Conservation (phyloP, 2,113 vertebrate genomes). For the Podarcis raffonei region DNA sequence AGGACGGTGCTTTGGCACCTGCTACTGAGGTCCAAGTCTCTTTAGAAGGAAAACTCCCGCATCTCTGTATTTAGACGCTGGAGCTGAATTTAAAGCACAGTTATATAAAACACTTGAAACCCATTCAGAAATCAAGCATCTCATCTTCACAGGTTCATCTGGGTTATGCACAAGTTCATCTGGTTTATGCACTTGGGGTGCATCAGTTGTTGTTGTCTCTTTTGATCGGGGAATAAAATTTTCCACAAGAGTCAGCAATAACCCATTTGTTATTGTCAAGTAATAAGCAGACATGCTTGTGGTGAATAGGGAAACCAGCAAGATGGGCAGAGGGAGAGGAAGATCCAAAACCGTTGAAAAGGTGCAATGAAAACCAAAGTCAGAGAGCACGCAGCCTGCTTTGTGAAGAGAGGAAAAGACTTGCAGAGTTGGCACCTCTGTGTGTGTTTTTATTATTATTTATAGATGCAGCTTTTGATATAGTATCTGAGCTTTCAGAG, state of each 20-base stretch:
- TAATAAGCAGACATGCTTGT: background rate
- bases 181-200: too few species aligned
- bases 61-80: background rate
- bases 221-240: too few species aligned
- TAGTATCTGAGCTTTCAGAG: slow-evolving; percentile 28
- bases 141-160: too few species aligned
- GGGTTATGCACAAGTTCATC: too few species aligned
- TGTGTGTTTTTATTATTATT: slow-evolving; percentile 64
- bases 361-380: accelerated
- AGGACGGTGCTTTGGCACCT: too few species aligned
- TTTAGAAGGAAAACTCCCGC: background rate
- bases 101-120: background rate
- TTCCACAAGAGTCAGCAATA: too few species aligned
- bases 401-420: slow-evolving; percentile 46
- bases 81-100: background rate
- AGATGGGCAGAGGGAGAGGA: background rate
- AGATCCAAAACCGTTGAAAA: background rate
- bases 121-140: too few species aligned
- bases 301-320: background rate
- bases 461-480: slow-evolving; percentile 30
- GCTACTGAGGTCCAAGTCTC: background rate
- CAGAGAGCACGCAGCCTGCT: slow-evolving; percentile 25
- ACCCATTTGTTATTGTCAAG: too few species aligned
- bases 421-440: slow-evolving; percentile 53
- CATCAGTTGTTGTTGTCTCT: too few species aligned